Percentiles rank a stretch among this genome's conserved stretches.
Evolutionary conservation across 2,888 invertebrate species (phyloP).

Genomic region (Mechanitis mazaeus): DNA sequence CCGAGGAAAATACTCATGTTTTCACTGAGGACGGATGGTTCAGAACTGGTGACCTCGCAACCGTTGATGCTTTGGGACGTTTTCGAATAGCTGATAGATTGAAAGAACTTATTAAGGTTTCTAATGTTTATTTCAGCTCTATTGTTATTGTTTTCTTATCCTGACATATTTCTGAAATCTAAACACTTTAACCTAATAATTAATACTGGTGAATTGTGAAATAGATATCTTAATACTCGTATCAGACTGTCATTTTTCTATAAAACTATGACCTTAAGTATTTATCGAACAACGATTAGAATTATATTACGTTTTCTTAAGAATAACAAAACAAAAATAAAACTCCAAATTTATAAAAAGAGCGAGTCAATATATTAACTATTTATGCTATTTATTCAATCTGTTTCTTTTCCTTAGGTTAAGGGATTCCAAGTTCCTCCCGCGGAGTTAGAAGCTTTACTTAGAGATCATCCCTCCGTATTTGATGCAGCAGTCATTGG

Average conservation of each 20-base stretch:
- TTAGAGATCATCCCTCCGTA: constrained; percentile 84
- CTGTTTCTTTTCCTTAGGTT: constrained; percentile 55
- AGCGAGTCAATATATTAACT: not conserved
- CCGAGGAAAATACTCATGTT: constrained; percentile 82
- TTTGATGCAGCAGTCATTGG: constrained; percentile 91
- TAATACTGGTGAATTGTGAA: no score
- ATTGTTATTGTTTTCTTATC: not conserved
- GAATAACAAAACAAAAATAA: no score
- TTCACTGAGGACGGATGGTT: constrained; percentile 86
- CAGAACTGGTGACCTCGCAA: constrained; percentile 83
- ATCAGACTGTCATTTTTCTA: no score
- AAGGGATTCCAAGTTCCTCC: constrained; percentile 89
- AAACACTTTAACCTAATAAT: no score
- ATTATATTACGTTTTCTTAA: no score
- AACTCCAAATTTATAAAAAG: no score
- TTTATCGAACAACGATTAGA: no score
- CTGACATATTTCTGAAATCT: constrained; percentile 20
- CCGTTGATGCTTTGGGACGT: constrained; percentile 79
- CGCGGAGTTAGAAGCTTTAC: constrained; percentile 88
- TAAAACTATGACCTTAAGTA: no score
- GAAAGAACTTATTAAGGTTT: constrained; percentile 90
- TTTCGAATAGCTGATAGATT: constrained; percentile 85
- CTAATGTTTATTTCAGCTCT: not conserved
- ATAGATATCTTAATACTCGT: no score
- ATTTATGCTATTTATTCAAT: not conserved